A percentile compares a stretch with the other conserved stretches of the same genome.
Conservation (phyloP, 2,888 invertebrate species). For the Temnothorax ravouxi region DNA sequence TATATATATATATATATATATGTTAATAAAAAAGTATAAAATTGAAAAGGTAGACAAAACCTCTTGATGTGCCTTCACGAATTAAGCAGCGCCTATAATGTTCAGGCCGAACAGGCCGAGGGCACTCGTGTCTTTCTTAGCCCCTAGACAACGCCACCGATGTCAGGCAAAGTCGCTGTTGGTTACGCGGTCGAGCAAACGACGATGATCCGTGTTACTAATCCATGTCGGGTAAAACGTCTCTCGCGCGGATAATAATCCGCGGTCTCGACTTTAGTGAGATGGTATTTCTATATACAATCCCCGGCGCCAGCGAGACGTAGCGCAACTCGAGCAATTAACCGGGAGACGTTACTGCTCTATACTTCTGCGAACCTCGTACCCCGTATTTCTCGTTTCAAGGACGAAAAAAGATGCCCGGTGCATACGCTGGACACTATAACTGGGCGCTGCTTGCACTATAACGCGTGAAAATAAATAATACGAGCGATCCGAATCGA, state of each 20-base stretch:
- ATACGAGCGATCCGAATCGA: constrained; percentile 19
- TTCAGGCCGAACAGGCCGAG: too few relatives aligned
- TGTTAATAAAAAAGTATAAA: neutral
- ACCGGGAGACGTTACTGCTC: constrained; percentile 46
- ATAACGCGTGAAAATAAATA: constrained; percentile 27
- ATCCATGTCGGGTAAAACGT: constrained; percentile 21
- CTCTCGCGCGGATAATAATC: constrained; percentile 50
- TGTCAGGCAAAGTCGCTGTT: constrained; percentile 29
- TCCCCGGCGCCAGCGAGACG: constrained; percentile 54
- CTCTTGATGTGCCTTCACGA: neutral
- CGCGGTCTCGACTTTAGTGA: constrained; percentile 31
- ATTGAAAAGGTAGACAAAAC: neutral
- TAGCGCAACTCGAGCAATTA: constrained; percentile 60
- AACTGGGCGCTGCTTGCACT: neutral
- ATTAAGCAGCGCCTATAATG: neutral
- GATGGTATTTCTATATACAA: constrained; percentile 40
- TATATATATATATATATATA: too few relatives aligned
- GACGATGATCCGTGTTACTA: constrained; percentile 51
- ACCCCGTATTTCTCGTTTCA: constrained; percentile 17
- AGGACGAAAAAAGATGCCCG: constrained; percentile 24
- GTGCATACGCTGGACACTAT: too few relatives aligned
- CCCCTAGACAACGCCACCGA: neutral
- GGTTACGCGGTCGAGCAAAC: constrained; percentile 44
- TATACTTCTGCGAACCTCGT: neutral
- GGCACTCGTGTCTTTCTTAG: neutral